A percentile compares a stretch with the other conserved stretches of the same genome.
Evolutionary conservation across 1,140 invertebrate genomes (phyloP).

Genomic region (Pseudomyrmex pallidus): DNA sequence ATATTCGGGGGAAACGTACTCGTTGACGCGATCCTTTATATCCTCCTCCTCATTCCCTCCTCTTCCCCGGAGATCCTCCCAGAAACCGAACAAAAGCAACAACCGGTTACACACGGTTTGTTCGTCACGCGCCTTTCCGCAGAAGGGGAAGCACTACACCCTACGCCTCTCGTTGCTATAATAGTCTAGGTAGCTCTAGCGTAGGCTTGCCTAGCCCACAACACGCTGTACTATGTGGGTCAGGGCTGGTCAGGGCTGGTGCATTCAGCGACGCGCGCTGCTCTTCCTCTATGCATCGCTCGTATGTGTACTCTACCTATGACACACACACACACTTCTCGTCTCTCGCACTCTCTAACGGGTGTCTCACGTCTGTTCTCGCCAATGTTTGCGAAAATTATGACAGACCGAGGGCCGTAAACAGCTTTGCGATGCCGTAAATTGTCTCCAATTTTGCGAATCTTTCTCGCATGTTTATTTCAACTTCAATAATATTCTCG

Average conservation of each 20-base stretch:
- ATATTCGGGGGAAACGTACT: background rate
- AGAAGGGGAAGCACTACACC: slow-evolving; percentile 48
- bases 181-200: slow-evolving; percentile 81
- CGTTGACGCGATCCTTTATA: background rate
- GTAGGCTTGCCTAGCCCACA: slow-evolving; percentile 83
- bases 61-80: background rate
- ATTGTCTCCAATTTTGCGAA: no score
- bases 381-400: no score
- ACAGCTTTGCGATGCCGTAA: background rate
- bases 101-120: slow-evolving; percentile 52
- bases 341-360: slow-evolving; percentile 67
- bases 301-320: slow-evolving; percentile 66
- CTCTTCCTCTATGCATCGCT: slow-evolving; percentile 83
- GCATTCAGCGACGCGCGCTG: slow-evolving; percentile 83
- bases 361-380: slow-evolving; percentile 64
- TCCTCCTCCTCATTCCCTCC: background rate
- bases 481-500: no score
- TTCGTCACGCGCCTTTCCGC: slow-evolving; percentile 34
- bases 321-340: slow-evolving; percentile 56
- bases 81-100: slow-evolving; percentile 30
- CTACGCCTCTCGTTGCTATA: slow-evolving; percentile 81
- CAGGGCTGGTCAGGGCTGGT: slow-evolving; percentile 85
- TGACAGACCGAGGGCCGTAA: no score
- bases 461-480: no score
- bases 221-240: slow-evolving; percentile 85